Evolutionary conservation across 2,113 vertebrate species (phyloP).

Genomic region (Eudyptes chrysolophus): DNA sequence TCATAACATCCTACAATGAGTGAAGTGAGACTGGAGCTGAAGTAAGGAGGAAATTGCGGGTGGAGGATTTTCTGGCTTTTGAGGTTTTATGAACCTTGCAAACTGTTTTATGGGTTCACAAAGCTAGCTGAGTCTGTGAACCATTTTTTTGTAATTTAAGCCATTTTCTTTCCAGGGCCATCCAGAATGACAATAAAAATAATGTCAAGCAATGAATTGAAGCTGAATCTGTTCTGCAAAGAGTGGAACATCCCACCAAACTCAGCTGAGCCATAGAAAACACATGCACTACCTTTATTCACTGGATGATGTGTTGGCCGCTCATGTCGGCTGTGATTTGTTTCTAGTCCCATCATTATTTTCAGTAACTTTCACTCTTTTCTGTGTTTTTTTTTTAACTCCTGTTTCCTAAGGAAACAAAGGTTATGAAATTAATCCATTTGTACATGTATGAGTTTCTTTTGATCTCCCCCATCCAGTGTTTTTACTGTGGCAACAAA

Average conservation of each 20-base stretch:
- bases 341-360: neutral
- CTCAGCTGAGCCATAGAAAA: neutral
- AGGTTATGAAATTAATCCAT: neutral
- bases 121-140: neutral
- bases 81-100: constrained; percentile 52
- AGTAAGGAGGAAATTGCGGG: neutral
- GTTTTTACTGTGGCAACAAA: neutral
- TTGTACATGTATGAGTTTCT: neutral
- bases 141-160: neutral
- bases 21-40: neutral
- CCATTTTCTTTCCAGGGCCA: constrained; percentile 2
- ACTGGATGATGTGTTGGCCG: neutral
- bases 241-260: neutral
- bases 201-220: neutral
- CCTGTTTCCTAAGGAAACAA: neutral
- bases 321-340: neutral
- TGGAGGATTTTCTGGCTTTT: constrained; percentile 43
- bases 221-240: neutral
- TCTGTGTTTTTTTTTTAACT: neutral
- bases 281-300: neutral
- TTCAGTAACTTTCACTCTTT: neutral
- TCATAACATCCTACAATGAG: neutral
- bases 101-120: constrained; percentile 35
- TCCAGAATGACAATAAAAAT: constrained; percentile 12
- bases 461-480: neutral